Base-by-base conservation (phyloP, 2,888 invertebrate genomes). In the Notocelia uddmanniana region DNA sequence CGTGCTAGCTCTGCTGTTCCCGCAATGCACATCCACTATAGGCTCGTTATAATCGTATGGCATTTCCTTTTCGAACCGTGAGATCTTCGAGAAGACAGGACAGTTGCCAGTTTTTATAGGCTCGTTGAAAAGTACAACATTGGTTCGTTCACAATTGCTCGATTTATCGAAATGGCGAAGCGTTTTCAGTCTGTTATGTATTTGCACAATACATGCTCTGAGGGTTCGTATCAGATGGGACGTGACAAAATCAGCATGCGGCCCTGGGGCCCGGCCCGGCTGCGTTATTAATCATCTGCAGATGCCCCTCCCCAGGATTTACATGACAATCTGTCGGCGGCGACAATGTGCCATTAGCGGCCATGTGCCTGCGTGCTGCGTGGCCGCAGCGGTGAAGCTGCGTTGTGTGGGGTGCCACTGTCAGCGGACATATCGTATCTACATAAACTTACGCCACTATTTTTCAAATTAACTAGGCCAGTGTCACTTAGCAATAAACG, bases 301-400 rank as follows among this genome's bases (percentile, higher is more conserved):
- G 58, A 69, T 59, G 77, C 76, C 73, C 76, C 78, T 77, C 77
- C 79, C 75, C 68, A 74, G 66, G 76, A 82, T 82, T 82, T 80
- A 81, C 82, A 82, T 82, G 75, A 82, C 82, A 82, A 82, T 81
- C 75, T 64, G 69, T 74, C 77, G 76, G 67, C 34, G 59, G 76
- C 59, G 41, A 59, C 58, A 67, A 60, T 67, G 50, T 60, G 55
- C 68, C 62, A 50, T 62, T 62, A 72, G 71, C 59, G 54, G 55
- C 45, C n/a, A 37, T 37, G 66, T 37, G 18, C 69, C 63, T 21
- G 50, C 11, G 23, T 19, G 60, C 52, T 64, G 57, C 69, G 63
- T 63, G 23, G 2, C 21, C 26, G 72, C 37, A 50, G 34, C 72
- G 62, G 41, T 21, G 6, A 11, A 15, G 41, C 31, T 37, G 37